phyloP scores from a whole-genome alignment of 2,797 vertebrate species.

The Adelosebastes latens region DNA sequence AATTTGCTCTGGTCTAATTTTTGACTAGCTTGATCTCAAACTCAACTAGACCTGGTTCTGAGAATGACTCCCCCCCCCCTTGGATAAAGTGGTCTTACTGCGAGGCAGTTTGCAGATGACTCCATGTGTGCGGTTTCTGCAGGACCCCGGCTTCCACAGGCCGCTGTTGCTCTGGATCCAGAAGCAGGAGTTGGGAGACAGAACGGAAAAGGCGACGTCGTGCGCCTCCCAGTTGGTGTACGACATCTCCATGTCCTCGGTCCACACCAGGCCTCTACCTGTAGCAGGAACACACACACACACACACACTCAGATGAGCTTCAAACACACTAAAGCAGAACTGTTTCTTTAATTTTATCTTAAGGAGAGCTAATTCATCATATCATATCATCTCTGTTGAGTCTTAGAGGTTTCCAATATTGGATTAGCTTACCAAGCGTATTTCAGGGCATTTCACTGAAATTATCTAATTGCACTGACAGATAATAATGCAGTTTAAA shows the following conservation, averaged over 20 bases:
- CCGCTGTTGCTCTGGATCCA: slow-evolving; percentile 97
- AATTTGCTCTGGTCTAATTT: not conserved
- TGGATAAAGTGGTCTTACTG: slow-evolving; percentile 73
- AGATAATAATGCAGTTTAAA: slow-evolving; percentile 11
- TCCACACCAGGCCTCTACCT: slow-evolving; percentile 92
- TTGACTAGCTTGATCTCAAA: not conserved
- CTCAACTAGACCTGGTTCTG: not conserved
- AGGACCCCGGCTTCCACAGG: slow-evolving; percentile 91
- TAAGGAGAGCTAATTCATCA: not conserved
- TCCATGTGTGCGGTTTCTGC: slow-evolving; percentile 92
- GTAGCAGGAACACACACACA: not conserved
- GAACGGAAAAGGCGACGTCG: slow-evolving; percentile 89
- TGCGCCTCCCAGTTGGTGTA: slow-evolving; percentile 95
- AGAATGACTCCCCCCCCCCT: not conserved
- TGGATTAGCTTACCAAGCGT: slow-evolving; percentile 4
- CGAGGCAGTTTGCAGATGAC: slow-evolving; percentile 93
- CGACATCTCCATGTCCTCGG: slow-evolving; percentile 87
- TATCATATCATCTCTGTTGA: not conserved
- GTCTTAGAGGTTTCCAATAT: not conserved
- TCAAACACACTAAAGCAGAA: not conserved
- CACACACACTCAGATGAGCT: not conserved
- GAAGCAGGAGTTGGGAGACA: slow-evolving; percentile 96
- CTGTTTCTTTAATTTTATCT: not conserved
- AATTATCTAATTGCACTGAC: not conserved
- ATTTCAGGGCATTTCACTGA: slow-evolving; percentile 10